Conservation (phyloP, 2,113 vertebrate genomes). For the Cebus imitator region DNA sequence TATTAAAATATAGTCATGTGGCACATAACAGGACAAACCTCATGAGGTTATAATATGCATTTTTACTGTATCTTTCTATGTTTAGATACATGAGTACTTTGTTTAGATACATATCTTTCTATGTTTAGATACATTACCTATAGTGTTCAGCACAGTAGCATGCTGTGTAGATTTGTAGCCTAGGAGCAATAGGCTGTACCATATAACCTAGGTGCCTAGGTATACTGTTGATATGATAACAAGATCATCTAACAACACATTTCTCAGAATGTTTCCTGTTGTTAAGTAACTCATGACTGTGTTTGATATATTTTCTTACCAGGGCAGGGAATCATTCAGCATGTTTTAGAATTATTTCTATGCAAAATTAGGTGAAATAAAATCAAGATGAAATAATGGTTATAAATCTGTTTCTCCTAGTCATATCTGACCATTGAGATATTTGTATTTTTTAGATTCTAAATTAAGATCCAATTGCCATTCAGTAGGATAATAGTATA, state of each 20-base stretch:
- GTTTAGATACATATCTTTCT: background rate
- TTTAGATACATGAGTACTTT: background rate
- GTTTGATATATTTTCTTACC: constrained; percentile 1
- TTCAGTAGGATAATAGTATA: background rate
- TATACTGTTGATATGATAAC: background rate
- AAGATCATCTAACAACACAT: background rate
- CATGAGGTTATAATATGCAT: too few species aligned
- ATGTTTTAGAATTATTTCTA: constrained; percentile 16
- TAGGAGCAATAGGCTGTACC: background rate
- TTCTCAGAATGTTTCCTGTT: background rate
- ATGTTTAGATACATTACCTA: background rate
- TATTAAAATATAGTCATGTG: background rate
- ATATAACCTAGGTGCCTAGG: background rate
- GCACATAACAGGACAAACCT: background rate
- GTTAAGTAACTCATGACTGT: background rate
- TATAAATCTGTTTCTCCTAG: constrained; percentile 16
- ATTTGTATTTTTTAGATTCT: constrained; percentile 5
- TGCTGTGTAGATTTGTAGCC: background rate
- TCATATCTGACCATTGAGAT: constrained; percentile 24
- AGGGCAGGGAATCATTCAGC: background rate
- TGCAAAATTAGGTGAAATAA: background rate
- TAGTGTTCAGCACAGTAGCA: background rate
- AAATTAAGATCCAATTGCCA: background rate
- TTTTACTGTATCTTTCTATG: background rate
- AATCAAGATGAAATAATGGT: constrained; percentile 12